Evolutionary conservation across 1,140 invertebrate species (phyloP).

Genomic region (Zaprionus nigranus): DNA sequence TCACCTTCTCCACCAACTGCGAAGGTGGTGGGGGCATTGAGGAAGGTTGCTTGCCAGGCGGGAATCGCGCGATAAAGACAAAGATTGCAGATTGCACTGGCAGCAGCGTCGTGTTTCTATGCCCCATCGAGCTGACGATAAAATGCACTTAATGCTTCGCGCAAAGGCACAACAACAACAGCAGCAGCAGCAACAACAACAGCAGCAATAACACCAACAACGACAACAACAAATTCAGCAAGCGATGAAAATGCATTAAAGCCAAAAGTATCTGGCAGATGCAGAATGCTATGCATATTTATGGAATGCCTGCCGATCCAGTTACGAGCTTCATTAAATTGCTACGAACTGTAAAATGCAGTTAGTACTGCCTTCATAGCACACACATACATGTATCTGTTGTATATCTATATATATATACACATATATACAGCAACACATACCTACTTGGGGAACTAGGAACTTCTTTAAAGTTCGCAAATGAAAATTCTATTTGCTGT

Average conservation of each 20-base stretch:
- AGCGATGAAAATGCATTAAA: slow-evolving; percentile 59
- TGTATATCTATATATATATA: too few species aligned
- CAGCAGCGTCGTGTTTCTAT: slow-evolving; percentile 62
- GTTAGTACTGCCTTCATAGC: background rate
- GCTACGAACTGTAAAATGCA: slow-evolving; percentile 7
- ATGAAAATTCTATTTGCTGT: too few species aligned
- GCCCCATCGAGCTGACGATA: slow-evolving; percentile 64
- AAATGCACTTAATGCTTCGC: slow-evolving; percentile 78
- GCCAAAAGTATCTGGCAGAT: slow-evolving; percentile 66
- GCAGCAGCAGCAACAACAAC: slow-evolving; percentile 23
- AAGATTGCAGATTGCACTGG: slow-evolving; percentile 60
- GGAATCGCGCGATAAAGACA: slow-evolving; percentile 64
- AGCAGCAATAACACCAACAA: background rate
- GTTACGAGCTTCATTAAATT: slow-evolving; percentile 29
- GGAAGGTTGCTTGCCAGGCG: slow-evolving; percentile 57
- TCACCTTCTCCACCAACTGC: slow-evolving; percentile 27
- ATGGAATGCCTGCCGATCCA: slow-evolving; percentile 61
- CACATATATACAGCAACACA: too few species aligned
- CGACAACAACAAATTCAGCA: slow-evolving; percentile 6
- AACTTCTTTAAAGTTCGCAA: too few species aligned
- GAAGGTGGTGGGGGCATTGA: background rate
- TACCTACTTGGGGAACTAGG: too few species aligned
- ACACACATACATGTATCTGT: too few species aligned
- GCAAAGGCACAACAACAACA: slow-evolving; percentile 29
- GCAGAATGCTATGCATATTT: slow-evolving; percentile 60